These are phyloP conservation scores for Melopsittacus undulatus DNA, from an alignment of 2,797 vertebrate species.

Conservation along the genomic window DNA sequence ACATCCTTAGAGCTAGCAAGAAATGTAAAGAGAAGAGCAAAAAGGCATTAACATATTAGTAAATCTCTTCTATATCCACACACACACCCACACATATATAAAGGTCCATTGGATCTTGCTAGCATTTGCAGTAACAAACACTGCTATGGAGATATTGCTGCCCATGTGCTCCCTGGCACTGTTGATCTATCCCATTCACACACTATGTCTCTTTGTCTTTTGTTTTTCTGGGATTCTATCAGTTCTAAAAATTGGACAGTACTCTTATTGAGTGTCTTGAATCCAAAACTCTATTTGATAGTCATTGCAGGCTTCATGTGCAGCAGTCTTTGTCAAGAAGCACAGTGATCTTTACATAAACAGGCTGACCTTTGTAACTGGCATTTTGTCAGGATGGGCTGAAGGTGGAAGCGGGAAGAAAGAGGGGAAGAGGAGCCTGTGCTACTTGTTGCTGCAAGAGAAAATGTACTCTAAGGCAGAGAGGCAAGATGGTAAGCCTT, in stretches of 20 bases:
- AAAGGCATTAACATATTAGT: not conserved
- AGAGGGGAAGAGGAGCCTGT: not conserved
- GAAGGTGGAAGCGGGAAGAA: not conserved
- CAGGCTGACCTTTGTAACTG: conserved; percentile 13
- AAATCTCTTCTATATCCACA: not conserved
- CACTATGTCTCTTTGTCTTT: not conserved
- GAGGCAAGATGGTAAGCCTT: not conserved
- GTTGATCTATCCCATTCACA: not conserved
- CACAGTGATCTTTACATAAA: not conserved
- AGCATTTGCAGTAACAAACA: not conserved
- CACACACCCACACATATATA: rapidly evolving
- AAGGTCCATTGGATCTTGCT: not conserved
- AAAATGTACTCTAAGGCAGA: not conserved
- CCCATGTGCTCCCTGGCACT: not conserved
- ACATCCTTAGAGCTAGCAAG: not conserved
- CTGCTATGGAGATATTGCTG: not conserved
- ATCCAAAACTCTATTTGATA: not conserved
- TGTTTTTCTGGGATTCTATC: not conserved
- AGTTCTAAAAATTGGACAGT: not conserved
- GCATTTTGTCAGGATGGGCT: not conserved
- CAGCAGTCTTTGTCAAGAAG: not conserved
- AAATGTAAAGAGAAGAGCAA: conserved; percentile 32
- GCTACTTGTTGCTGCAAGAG: conserved; percentile 42
- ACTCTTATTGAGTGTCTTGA: not conserved
- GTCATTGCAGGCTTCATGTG: not conserved